Evolutionary conservation across 2,888 invertebrate genomes (phyloP).

Genomic region (Epinotia demarniana): DNA sequence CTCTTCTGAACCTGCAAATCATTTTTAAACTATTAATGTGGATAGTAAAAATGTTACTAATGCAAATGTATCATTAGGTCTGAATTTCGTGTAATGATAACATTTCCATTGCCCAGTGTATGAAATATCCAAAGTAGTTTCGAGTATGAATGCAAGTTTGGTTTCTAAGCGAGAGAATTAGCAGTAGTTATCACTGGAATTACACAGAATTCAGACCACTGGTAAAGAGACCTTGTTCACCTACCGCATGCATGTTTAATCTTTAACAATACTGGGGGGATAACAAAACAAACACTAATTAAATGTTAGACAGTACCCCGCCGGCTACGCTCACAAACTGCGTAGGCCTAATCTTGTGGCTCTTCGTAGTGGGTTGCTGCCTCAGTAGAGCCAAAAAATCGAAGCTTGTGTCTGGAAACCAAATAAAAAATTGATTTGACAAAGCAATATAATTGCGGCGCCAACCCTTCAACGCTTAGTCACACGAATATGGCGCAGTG

Average conservation of each 20-base stretch:
- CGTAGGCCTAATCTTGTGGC: slow-evolving; percentile 70
- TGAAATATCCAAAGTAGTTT: background rate
- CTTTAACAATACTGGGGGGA: slow-evolving; percentile 28
- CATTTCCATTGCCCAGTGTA: background rate
- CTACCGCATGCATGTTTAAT: slow-evolving; percentile 55
- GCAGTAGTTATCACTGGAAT: background rate
- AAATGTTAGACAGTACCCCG: slow-evolving; percentile 65
- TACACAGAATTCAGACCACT: slow-evolving; percentile 13
- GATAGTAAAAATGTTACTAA: slow-evolving; percentile 18
- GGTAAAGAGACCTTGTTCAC: slow-evolving; percentile 27
- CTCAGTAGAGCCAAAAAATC: slow-evolving; percentile 67
- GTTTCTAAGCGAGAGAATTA: background rate
- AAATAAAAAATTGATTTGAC: slow-evolving; percentile 26
- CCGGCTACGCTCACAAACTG: slow-evolving; percentile 69
- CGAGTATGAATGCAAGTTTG: background rate
- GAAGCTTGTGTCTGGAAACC: slow-evolving; percentile 70
- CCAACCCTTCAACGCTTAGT: background rate
- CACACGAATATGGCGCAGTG: background rate
- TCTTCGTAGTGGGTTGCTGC: slow-evolving; percentile 61
- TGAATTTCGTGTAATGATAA: slow-evolving; percentile 19
- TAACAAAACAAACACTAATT: slow-evolving; percentile 46
- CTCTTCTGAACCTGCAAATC: slow-evolving; percentile 68
- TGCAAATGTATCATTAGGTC: background rate
- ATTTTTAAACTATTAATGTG: slow-evolving; percentile 44
- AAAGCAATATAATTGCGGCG: background rate